Evolutionary conservation across 2,888 invertebrate species (phyloP).

Genomic region (Invenusta paracnida): DNA sequence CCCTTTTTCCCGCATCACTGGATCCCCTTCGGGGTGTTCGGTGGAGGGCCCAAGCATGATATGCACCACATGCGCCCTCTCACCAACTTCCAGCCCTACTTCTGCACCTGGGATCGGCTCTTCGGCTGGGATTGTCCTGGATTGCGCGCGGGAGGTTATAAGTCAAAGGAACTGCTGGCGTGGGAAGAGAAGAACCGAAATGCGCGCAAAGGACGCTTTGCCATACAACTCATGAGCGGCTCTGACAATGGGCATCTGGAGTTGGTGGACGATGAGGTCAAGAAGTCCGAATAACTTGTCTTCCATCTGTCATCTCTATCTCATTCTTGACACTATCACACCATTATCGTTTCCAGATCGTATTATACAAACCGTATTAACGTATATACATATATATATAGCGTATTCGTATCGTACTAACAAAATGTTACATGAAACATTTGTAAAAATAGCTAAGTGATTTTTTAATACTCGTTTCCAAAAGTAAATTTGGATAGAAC

Average conservation of each 20-base stretch:
- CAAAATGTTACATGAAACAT: too few relatives aligned
- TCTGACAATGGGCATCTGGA: conserved; percentile 37
- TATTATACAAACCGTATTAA: too few relatives aligned
- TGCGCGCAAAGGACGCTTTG: conserved; percentile 8
- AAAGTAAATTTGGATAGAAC: too few relatives aligned
- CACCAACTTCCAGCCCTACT: conserved; percentile 62
- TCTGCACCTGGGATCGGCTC: conserved; percentile 60
- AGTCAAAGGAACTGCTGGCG: conserved; percentile 51
- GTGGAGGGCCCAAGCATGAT: conserved; percentile 62
- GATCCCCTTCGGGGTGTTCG: conserved; percentile 55
- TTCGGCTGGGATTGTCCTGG: conserved; percentile 57
- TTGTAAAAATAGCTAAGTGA: too few relatives aligned
- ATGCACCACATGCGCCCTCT: conserved; percentile 62
- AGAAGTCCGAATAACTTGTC: too few relatives aligned
- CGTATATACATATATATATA: too few relatives aligned
- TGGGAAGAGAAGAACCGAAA: conserved; percentile 50
- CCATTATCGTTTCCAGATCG: too few relatives aligned
- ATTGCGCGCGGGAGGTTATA: conserved; percentile 54
- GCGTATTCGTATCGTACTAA: too few relatives aligned
- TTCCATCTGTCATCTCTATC: too few relatives aligned
- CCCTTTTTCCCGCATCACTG: conserved; percentile 60
- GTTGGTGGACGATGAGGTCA: not conserved
- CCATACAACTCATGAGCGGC: conserved; percentile 42
- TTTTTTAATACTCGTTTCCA: too few relatives aligned
- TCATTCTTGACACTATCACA: too few relatives aligned